phyloP scores from a whole-genome alignment of 2,113 vertebrate species.

The Bungarus multicinctus region DNA sequence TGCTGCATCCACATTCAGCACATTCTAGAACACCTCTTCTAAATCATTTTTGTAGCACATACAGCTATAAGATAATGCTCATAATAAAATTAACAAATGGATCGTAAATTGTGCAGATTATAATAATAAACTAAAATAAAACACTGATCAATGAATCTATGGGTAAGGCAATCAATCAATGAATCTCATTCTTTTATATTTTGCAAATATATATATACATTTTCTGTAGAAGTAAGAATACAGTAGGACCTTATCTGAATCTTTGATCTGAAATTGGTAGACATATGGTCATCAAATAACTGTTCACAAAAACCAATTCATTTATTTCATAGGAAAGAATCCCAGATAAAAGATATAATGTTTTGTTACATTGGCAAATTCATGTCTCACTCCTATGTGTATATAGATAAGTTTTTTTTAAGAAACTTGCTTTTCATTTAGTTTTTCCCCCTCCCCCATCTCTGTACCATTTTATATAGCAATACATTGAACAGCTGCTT shows the following conservation, averaged over 20 bases:
- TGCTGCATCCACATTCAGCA: neutral
- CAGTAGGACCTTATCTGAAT: neutral
- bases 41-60: neutral
- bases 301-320: neutral
- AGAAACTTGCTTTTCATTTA: constrained; percentile 16
- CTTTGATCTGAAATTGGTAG: neutral
- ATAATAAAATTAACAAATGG: neutral
- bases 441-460: neutral
- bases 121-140: neutral
- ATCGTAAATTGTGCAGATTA: neutral
- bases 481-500: constrained; percentile 18
- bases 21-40: neutral
- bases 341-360: neutral
- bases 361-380: neutral
- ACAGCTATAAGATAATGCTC: neutral
- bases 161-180: neutral
- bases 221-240: neutral
- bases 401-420: neutral
- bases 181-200: neutral
- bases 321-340: neutral
- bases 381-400: neutral
- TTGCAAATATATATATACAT: neutral
- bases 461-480: neutral
- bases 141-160: neutral
- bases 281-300: neutral